phyloP scores from a whole-genome alignment of 92 coral and sea anemone genomes.

The Phymanthus crucifer region DNA sequence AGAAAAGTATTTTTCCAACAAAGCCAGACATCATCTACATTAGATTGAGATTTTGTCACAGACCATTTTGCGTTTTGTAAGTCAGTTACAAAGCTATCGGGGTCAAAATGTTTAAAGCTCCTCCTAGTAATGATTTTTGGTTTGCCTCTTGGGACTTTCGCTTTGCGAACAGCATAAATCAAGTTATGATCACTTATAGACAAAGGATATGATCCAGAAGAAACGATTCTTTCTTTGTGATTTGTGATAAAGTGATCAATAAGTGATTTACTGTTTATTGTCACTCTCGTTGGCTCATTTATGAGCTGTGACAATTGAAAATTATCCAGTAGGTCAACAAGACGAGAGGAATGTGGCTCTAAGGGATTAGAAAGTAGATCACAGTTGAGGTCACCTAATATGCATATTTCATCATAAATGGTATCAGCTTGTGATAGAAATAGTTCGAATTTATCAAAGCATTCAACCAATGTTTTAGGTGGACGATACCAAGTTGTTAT shows the following conservation, averaged over 20 bases:
- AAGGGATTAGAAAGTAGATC: slow-evolving; percentile 8
- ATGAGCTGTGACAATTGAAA: slow-evolving; percentile 39
- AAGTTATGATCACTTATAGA: slow-evolving; percentile 36
- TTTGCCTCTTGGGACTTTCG: slow-evolving; percentile 11
- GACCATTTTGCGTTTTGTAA: slow-evolving; percentile 27
- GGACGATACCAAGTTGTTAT: not conserved
- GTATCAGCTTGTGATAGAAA: not conserved
- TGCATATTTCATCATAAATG: not conserved
- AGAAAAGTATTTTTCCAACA: slow-evolving; percentile 43
- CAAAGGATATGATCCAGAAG: slow-evolving; percentile 33
- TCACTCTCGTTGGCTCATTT: slow-evolving; percentile 37
- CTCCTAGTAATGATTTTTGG: slow-evolving; percentile 13
- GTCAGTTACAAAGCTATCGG: slow-evolving; percentile 18
- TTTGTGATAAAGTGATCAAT: slow-evolving; percentile 48
- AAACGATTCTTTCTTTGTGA: slow-evolving; percentile 17
- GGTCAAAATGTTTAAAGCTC: slow-evolving; percentile 3
- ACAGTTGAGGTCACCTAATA: slow-evolving; percentile 41
- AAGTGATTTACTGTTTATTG: slow-evolving; percentile 33
- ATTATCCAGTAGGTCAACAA: slow-evolving; percentile 44
- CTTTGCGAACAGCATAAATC: slow-evolving; percentile 25
- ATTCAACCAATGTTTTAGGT: not conserved
- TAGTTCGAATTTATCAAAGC: not conserved
- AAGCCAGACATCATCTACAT: slow-evolving; percentile 39
- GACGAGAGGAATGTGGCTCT: slow-evolving; percentile 40
- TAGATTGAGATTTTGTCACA: not conserved